Evolutionary conservation across 2,797 vertebrate genomes (phyloP), one percentile per base, ranked within the genome.

Genomic region (Gallirallus australis): DNA sequence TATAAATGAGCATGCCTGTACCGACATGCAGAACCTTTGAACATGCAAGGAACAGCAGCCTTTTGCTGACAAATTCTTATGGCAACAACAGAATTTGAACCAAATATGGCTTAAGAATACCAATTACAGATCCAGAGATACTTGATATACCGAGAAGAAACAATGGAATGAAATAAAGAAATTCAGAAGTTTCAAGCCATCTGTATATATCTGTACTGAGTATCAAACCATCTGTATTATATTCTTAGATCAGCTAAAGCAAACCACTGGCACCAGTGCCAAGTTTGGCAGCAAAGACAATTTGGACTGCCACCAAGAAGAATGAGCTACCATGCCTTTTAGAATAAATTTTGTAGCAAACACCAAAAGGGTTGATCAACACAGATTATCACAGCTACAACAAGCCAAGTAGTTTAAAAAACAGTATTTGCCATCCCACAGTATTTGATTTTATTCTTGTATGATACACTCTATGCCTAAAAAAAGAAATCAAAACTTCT

Each of bases 301-400:
- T 96, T 87, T 97, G 96, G 96, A 96, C 24, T 0, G 33, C 48
- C 96, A 94, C 95, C 96, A 97, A 92, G 9, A 4, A 89, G 88
- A 93, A 94, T 4, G 84, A 97, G 96, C 93, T 89, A 95, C 96
- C 96, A 95, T 96, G 96, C 86, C 96, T 97, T 89, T 95, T 85
- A 91, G 95, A 95, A 97, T 87, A 95, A 84, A 96, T 95, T 96
- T 91, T 94, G 71, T 87, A 97, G 95, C 95, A 97, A 97, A 97
- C 95, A 97, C 93, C 93, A 92, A 97, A 96, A 97, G 95, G 96
- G 95, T 96, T 97, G 96, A 97, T 97, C 96, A 97, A 97, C 96
- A 96, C 96, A 96, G 95, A 96, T 96, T 95, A 97, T 96, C 96
- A 96, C 96, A 96, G 96, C 93, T 92, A 97, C 94, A 96, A 93